Evolutionary conservation across 2,797 vertebrate genomes (phyloP).

Genomic region (Cyclura pinguis): DNA sequence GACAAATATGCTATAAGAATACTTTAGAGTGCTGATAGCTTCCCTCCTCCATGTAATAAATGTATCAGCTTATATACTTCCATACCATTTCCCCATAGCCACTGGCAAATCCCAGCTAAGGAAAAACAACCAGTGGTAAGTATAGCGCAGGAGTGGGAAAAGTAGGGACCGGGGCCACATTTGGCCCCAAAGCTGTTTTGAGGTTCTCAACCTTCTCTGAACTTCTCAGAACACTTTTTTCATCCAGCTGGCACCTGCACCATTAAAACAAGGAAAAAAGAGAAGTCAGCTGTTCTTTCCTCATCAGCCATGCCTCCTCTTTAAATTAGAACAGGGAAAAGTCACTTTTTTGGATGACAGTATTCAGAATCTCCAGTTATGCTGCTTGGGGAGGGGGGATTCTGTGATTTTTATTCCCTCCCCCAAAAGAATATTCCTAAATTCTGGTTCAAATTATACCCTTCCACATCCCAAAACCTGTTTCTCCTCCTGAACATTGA

Average conservation of each 20-base stretch:
- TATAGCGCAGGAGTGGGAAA: background rate
- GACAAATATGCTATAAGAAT: background rate
- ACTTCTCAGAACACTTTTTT: no score
- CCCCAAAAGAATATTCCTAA: no score
- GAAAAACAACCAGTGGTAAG: background rate
- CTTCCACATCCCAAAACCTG: no score
- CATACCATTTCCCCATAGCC: background rate
- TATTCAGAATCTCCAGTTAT: no score
- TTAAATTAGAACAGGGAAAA: background rate
- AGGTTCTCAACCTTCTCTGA: no score
- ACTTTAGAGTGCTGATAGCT: background rate
- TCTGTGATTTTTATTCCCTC: no score
- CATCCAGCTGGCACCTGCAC: no score
- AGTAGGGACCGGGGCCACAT: no score
- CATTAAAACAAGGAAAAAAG: background rate
- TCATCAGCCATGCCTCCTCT: background rate
- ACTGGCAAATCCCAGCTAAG: background rate
- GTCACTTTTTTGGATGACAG: no score
- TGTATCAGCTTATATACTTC: background rate
- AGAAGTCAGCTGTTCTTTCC: background rate
- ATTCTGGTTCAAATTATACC: background rate
- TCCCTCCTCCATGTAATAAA: background rate
- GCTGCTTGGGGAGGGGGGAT: no score
- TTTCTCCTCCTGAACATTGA: background rate
- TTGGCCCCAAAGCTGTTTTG: no score